Percentiles rank a stretch among this genome's conserved stretches.
phyloP scores from a whole-genome alignment of 2,888 invertebrate genomes.

The Steinernema scapterisci region DNA sequence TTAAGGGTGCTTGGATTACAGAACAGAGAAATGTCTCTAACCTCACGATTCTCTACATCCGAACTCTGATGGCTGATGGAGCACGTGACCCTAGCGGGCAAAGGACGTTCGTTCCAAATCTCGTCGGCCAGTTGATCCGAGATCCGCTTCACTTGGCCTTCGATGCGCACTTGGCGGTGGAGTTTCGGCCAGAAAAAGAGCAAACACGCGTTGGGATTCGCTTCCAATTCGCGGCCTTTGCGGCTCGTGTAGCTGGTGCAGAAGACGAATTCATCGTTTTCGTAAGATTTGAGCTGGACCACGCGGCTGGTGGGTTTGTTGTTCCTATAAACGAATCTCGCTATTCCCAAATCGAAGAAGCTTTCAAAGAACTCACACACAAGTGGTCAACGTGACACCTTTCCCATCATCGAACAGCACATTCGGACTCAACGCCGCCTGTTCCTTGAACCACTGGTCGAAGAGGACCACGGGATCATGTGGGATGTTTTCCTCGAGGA shows the following conservation, averaged over 20 bases:
- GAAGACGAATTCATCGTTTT: constrained; percentile 83
- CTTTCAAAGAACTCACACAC: constrained; percentile 16
- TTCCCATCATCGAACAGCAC: constrained; percentile 36
- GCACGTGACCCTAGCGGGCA: constrained; percentile 74
- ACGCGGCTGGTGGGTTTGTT: constrained; percentile 83
- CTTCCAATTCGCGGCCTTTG: constrained; percentile 83
- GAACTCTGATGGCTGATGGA: constrained; percentile 77
- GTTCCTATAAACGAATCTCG: constrained; percentile 64
- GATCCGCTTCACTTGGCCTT: constrained; percentile 80
- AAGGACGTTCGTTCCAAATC: constrained; percentile 77
- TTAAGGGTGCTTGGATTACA: too few species aligned
- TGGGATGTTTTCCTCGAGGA: constrained; percentile 55
- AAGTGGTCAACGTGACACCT: constrained; percentile 32
- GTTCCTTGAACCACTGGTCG: constrained; percentile 39
- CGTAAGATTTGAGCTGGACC: constrained; percentile 83
- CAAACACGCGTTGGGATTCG: constrained; percentile 85
- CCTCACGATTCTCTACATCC: constrained; percentile 72
- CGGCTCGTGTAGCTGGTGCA: constrained; percentile 91
- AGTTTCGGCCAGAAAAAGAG: constrained; percentile 88
- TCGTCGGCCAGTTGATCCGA: constrained; percentile 78
- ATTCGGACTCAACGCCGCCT: neutral
- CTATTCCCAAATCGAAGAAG: too few species aligned
- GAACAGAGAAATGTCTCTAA: too few species aligned
- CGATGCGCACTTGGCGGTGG: constrained; percentile 48
- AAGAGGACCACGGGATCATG: constrained; percentile 61